phyloP scores from a whole-genome alignment of 2,888 invertebrate genomes.

The Trichacis sp. region DNA sequence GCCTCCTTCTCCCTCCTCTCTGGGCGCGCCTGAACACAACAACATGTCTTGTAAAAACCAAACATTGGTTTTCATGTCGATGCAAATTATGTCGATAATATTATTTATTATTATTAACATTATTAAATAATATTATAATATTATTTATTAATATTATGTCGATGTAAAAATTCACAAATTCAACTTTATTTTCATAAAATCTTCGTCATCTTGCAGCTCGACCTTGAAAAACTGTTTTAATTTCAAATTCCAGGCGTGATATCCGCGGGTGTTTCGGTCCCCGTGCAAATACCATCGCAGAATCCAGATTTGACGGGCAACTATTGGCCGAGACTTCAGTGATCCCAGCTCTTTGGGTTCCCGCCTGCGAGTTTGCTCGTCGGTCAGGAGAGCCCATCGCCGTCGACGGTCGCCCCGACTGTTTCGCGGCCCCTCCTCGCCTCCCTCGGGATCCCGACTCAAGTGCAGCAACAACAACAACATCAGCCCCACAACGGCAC shows the following conservation, averaged over 20 bases:
- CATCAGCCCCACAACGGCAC: conserved; percentile 28
- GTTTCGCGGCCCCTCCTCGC: conserved; percentile 66
- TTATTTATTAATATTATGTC: too few relatives aligned
- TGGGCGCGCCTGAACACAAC: too few relatives aligned
- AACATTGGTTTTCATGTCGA: too few relatives aligned
- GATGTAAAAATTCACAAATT: too few relatives aligned
- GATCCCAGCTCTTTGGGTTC: conserved; percentile 93
- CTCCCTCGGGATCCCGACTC: conserved; percentile 59
- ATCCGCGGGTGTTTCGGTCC: conserved; percentile 92
- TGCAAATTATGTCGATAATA: too few relatives aligned
- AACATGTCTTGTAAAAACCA: too few relatives aligned
- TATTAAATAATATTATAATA: too few relatives aligned
- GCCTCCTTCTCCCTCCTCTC: too few relatives aligned
- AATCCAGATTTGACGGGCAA: conserved; percentile 82
- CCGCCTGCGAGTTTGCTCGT: conserved; percentile 80
- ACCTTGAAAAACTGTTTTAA: neutral
- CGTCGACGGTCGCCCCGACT: conserved; percentile 68
- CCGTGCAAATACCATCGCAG: conserved; percentile 91
- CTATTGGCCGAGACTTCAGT: conserved; percentile 93
- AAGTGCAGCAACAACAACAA: conserved; percentile 48
- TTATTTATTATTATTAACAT: too few relatives aligned
- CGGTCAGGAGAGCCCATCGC: conserved; percentile 70
- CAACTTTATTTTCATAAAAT: too few relatives aligned
- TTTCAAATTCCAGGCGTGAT: conserved; percentile 79
- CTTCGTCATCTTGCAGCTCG: too few relatives aligned